Conservation (phyloP, 1,140 invertebrate species). For the Platorchestia sp. region DNA sequence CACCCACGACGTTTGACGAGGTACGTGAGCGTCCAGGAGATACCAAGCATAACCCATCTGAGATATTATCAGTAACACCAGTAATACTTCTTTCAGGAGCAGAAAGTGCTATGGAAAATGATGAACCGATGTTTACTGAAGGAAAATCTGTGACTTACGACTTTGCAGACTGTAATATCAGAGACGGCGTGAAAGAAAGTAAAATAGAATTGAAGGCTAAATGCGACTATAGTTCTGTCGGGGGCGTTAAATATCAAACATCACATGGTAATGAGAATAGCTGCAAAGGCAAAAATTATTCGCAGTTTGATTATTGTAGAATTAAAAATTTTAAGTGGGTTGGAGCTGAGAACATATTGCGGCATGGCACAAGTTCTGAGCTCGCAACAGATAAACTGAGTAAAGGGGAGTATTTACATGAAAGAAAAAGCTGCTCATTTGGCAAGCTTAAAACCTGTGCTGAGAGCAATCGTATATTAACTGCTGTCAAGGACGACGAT, state of each 20-base stretch:
- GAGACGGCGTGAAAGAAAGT: neutral
- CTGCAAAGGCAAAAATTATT: neutral
- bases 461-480: neutral
- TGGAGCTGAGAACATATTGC: neutral
- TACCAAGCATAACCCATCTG: neutral
- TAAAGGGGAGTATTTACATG: neutral
- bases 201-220: neutral
- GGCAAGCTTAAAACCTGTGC: neutral
- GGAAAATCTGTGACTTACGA: neutral
- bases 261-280: neutral
- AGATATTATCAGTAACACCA: neutral
- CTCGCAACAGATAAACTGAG: neutral
- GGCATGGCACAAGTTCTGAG: neutral
- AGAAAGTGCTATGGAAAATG: neutral
- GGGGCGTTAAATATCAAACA: neutral
- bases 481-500: slow-evolving; percentile 47
- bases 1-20: neutral
- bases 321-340: no score
- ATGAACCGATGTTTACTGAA: neutral
- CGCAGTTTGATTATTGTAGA: neutral
- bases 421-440: neutral
- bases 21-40: neutral
- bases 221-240: neutral
- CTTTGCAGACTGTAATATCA: neutral
- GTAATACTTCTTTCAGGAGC: neutral